Conservation (phyloP, 1,140 invertebrate species). For the Venustaconcha ellipsiformis region DNA sequence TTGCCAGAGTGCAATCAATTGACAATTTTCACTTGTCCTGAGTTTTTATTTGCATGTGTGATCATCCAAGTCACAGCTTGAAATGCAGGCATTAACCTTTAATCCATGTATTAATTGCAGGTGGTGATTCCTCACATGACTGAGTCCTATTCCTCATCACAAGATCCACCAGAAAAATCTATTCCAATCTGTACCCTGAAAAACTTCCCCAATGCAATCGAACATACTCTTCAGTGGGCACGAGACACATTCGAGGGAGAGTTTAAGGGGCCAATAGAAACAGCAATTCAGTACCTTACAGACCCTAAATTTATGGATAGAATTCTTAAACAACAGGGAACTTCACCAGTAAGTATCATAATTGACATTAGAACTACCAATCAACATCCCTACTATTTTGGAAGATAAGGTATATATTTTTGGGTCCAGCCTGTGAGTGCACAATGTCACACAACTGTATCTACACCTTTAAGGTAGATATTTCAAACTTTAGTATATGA, state of each 20-base stretch:
- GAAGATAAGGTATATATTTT: no score
- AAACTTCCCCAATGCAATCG: conserved; percentile 99
- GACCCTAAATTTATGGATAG: conserved; percentile 87
- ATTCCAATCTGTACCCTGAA: conserved; percentile 99
- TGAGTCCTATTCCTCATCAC: conserved; percentile 97
- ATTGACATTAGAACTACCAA: not conserved
- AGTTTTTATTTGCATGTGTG: no score
- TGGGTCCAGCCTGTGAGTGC: no score
- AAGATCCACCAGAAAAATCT: conserved; percentile 98
- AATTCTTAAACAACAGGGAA: conserved; percentile 87
- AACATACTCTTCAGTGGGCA: conserved; percentile 97
- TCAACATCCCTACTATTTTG: no score
- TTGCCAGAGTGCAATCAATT: no score
- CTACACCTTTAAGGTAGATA: no score
- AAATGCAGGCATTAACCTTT: no score
- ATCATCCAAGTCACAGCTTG: no score
- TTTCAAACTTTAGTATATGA: no score
- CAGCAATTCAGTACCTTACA: conserved; percentile 88
- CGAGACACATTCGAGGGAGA: conserved; percentile 96
- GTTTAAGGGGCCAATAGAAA: conserved; percentile 91
- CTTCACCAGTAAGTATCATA: conserved; percentile 80
- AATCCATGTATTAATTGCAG: conserved; percentile 36
- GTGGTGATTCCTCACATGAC: conserved; percentile 92
- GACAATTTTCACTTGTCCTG: no score
- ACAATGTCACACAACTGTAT: no score